phyloP scores from a whole-genome alignment of 1,140 invertebrate genomes.

The Physella acuta region DNA sequence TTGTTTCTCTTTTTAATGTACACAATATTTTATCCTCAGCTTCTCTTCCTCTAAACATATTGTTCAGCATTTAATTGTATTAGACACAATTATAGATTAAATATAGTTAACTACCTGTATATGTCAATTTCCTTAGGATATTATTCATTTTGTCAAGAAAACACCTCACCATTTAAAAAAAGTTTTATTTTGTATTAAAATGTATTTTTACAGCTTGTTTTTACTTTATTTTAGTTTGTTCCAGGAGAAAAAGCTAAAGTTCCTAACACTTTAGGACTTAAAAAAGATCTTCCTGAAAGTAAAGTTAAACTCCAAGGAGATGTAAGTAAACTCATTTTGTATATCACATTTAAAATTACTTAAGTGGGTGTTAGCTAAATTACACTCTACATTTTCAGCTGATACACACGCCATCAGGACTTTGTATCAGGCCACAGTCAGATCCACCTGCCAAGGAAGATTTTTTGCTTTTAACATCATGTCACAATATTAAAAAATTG shows the following conservation, averaged over 20 bases:
- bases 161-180: background rate
- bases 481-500: conserved; percentile 12
- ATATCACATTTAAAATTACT: too few relatives aligned
- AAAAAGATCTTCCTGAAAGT: too few relatives aligned
- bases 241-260: conserved; percentile 27
- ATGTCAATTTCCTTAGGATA: conserved; percentile 2
- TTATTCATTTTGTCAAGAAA: background rate
- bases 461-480: conserved; percentile 29
- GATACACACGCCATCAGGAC: conserved; percentile 24
- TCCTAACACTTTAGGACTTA: too few relatives aligned
- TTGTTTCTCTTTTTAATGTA: too few relatives aligned
- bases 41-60: background rate
- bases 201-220: background rate
- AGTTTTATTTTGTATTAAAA: background rate
- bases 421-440: conserved; percentile 33
- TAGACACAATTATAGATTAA: background rate
- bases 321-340: too few relatives aligned
- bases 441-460: conserved; percentile 30
- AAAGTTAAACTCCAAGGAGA: too few relatives aligned
- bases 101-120: too few relatives aligned
- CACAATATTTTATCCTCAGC: too few relatives aligned
- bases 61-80: background rate
- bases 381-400: too few relatives aligned
- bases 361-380: too few relatives aligned
- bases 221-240: conserved; percentile 16